These are phyloP conservation scores for Trinectes maculatus DNA, from an alignment of 2,113 vertebrate genomes.

Conservation along the genomic window DNA sequence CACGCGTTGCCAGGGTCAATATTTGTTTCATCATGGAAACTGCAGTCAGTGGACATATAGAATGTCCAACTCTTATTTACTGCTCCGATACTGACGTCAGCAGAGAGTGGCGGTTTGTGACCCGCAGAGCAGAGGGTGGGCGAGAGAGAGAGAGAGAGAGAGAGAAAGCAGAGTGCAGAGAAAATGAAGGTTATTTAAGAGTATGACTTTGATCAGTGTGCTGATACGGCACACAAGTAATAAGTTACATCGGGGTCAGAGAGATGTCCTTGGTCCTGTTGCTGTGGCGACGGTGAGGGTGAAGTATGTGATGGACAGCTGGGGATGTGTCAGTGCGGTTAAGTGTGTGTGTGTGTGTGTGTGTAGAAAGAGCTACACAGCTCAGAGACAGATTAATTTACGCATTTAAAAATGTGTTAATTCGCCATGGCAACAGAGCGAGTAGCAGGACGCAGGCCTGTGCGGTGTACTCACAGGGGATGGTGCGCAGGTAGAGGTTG, in stretches of 20 bases:
- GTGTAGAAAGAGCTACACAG: neutral
- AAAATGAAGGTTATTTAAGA: constrained; percentile 51
- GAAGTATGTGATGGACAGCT: constrained; percentile 22
- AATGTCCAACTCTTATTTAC: constrained; percentile 44
- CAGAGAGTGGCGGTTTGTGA: constrained; percentile 40
- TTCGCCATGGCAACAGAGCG: no score
- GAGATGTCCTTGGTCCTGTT: constrained; percentile 64
- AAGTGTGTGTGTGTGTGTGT: constrained; percentile 1
- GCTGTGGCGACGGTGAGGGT: constrained; percentile 59
- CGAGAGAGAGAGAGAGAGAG: constrained; percentile 31
- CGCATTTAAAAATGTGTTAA: no score
- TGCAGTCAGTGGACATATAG: no score
- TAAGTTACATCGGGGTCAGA: constrained; percentile 53
- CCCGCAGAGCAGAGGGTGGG: constrained; percentile 31
- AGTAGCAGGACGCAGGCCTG: neutral
- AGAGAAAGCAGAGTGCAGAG: constrained; percentile 5
- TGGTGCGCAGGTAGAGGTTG: constrained; percentile 98
- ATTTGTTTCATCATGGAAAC: no score
- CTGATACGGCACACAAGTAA: constrained; percentile 60
- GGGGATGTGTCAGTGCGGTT: constrained; percentile 8
- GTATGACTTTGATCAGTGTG: constrained; percentile 60
- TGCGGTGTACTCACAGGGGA: constrained; percentile 90
- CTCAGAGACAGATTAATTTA: neutral
- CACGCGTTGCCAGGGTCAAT: no score
- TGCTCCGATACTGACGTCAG: constrained; percentile 34